phyloP scores from a whole-genome alignment of 1,140 invertebrate species.

The Brachionus asplanchnoidis region DNA sequence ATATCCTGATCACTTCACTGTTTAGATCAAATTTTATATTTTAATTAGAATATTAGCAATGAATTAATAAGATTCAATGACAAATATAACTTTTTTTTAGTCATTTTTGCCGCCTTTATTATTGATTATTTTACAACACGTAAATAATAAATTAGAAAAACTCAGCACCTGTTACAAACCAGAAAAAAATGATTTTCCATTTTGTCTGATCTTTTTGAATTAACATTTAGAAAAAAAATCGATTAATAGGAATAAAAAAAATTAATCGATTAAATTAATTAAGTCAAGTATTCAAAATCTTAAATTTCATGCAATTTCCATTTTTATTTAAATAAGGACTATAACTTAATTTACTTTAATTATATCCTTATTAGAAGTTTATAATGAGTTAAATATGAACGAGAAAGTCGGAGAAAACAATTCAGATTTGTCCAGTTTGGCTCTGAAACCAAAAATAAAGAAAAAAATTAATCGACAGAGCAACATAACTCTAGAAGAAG shows the following conservation, averaged over 20 bases:
- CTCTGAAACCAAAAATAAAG: neutral
- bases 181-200: neutral
- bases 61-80: neutral
- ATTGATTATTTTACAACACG: neutral
- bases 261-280: neutral
- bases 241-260: neutral
- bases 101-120: neutral
- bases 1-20: neutral
- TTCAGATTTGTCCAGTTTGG: neutral
- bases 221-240: neutral
- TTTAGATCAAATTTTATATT: neutral
- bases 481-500: conserved; percentile 5
- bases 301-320: conserved; percentile 31
- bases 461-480: neutral
- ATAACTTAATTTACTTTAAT: neutral
- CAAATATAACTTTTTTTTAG: neutral
- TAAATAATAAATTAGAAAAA: neutral
- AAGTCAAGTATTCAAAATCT: conserved; percentile 29
- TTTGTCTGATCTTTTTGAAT: neutral
- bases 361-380: neutral
- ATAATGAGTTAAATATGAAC: neutral
- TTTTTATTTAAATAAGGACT: neutral
- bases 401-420: neutral
- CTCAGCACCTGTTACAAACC: conserved; percentile 2
- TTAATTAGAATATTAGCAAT: neutral